These are phyloP conservation scores for Heptranchias perlo DNA, from an alignment of 2,113 vertebrate species.

Conservation along the genomic window DNA sequence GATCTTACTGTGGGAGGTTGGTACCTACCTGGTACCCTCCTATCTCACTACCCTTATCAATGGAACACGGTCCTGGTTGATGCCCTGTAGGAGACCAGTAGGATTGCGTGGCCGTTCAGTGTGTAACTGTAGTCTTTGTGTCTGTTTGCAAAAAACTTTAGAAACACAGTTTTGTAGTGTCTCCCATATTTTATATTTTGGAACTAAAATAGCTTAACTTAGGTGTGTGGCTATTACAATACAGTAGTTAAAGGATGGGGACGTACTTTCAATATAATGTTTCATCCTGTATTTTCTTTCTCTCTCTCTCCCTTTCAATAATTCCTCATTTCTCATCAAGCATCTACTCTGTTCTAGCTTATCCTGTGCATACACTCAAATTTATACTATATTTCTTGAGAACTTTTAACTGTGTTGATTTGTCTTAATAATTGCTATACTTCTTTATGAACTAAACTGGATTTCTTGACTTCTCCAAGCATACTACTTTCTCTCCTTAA, in stretches of 20 bases:
- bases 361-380: background rate
- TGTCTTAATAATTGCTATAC: background rate
- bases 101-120: background rate
- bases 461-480: background rate
- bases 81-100: background rate
- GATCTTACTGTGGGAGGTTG: background rate
- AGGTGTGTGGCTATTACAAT: background rate
- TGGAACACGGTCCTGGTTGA: too few relatives aligned
- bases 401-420: background rate
- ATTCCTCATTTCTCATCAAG: too few relatives aligned
- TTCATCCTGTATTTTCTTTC: background rate
- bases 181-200: background rate
- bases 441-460: background rate
- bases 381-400: background rate
- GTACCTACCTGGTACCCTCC: background rate
- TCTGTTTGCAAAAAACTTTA: background rate
- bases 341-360: too few relatives aligned
- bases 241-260: background rate
- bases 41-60: too few relatives aligned
- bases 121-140: background rate
- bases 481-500: background rate
- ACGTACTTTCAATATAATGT: background rate
- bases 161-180: background rate
- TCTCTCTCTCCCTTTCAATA: background rate
- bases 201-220: background rate